phyloP scores from a whole-genome alignment of 2,113 vertebrate species.

The Nycticebus coucang region DNA sequence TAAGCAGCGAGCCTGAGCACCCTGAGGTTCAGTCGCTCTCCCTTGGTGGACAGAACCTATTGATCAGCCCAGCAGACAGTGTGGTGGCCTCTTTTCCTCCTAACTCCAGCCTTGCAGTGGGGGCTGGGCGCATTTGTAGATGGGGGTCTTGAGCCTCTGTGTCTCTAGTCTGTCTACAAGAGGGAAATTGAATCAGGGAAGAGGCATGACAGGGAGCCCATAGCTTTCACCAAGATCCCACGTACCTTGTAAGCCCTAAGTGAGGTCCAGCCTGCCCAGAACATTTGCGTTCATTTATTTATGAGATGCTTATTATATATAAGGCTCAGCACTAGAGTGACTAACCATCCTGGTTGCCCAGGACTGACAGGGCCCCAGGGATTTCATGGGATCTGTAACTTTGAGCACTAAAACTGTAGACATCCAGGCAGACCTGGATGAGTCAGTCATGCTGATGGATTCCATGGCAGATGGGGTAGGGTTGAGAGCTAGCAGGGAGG shows the following conservation, averaged over 20 bases:
- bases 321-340: fast-evolving
- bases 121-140: no score
- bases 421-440: not conserved
- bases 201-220: not conserved
- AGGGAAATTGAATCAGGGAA: not conserved
- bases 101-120: no score
- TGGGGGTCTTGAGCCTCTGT: not conserved
- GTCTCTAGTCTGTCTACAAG: not conserved
- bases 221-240: not conserved
- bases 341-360: fast-evolving
- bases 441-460: fast-evolving
- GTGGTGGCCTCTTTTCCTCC: no score
- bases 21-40: not conserved
- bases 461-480: fast-evolving
- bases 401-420: not conserved
- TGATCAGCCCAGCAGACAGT: no score
- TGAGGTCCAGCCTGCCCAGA: not conserved
- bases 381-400: not conserved
- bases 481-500: no score
- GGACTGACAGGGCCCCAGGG: not conserved
- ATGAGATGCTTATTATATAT: fast-evolving
- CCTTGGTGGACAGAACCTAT: not conserved
- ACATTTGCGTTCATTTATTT: fast-evolving
- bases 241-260: fast-evolving
- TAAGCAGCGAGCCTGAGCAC: not conserved